Evolutionary conservation across 2,888 invertebrate genomes (phyloP).

Genomic region (Zhuqinia jingwanae): DNA sequence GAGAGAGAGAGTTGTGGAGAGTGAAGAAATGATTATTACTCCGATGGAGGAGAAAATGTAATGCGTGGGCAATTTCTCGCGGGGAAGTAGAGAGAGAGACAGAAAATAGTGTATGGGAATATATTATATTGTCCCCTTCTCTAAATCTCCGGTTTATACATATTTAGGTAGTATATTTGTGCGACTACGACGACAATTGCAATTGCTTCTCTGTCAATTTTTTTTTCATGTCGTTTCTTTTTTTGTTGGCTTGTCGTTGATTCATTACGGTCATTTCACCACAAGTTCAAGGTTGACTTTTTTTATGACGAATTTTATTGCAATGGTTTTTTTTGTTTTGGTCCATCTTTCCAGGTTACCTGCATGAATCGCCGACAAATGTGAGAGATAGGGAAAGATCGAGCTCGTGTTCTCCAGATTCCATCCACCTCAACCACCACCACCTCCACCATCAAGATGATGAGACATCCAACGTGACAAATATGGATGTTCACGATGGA

Average conservation of each 20-base stretch:
- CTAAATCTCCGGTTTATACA: too few species aligned
- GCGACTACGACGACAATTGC: constrained; percentile 17
- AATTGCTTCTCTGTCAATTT: constrained; percentile 8
- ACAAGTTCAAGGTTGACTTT: constrained; percentile 25
- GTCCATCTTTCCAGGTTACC: constrained; percentile 74
- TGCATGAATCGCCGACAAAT: constrained; percentile 78
- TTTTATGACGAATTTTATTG: neutral
- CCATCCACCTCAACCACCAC: too few species aligned
- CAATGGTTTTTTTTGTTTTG: neutral
- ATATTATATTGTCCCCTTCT: too few species aligned
- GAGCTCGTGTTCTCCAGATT: constrained; percentile 81
- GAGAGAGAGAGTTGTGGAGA: neutral
- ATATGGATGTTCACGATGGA: constrained; percentile 77
- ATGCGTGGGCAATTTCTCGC: neutral
- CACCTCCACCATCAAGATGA: too few species aligned
- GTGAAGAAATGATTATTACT: constrained; percentile 19
- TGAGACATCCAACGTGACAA: constrained; percentile 81
- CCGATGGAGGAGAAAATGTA: neutral
- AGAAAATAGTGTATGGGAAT: too few species aligned
- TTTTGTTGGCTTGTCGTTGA: constrained; percentile 1
- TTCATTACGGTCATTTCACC: constrained; percentile 1
- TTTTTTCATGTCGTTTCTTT: constrained; percentile 21
- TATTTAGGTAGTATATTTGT: too few species aligned
- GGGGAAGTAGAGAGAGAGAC: neutral
- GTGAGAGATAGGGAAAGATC: constrained; percentile 83